Base-by-base conservation (phyloP, 2,888 invertebrate genomes). In the Chalcis sispes region DNA sequence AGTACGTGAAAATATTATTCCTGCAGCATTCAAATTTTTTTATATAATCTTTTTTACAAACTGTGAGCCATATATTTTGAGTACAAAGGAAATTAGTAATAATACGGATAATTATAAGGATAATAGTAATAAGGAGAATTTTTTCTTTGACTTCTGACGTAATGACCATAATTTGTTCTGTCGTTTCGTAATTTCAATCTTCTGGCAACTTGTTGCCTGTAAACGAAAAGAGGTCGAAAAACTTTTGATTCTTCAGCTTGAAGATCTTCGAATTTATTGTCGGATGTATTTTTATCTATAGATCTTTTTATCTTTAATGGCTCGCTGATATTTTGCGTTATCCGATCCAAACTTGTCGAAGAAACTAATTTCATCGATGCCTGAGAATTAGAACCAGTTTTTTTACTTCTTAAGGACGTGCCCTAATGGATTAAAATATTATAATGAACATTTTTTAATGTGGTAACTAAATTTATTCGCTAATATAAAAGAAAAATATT, bases 121-220 rank as follows among this genome's bases (percentile, higher is more conserved):
- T 67, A 46, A 59, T 67, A 61, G n/a, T 56, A 62, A 50, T 15
- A n/a, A 18, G 46, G 25, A 59, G 8, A 7, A 20, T 32, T 50
- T 7, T 42, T 40, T 18, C 56, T 59, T 32, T 29, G 62, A 20
- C 23, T 15, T n/a, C 20, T 59, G n/a, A 20, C 42, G 8, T 32
- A 18, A 15, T 1, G 1, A 8, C 18, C 7, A 10, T 13, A 20
- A 20, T 8, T 32, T 1, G 54, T 52, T 8, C 15, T 72, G 2
- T 58, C 69, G 61, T 75, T 64, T 25, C n/a, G 25, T n/a, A 52
- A 0, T 85, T 84, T 32, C 79, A 83, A 13, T 79, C 62, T 18
- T 86, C 85, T 71, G 86, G 87, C 87, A 36, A 87, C 71, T 75
- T 88, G 88, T 50, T 87, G 88, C 18, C 88, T 82, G 71, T 88